Conservation (phyloP, 2,113 vertebrate species). For the Plectropomus leopardus region DNA sequence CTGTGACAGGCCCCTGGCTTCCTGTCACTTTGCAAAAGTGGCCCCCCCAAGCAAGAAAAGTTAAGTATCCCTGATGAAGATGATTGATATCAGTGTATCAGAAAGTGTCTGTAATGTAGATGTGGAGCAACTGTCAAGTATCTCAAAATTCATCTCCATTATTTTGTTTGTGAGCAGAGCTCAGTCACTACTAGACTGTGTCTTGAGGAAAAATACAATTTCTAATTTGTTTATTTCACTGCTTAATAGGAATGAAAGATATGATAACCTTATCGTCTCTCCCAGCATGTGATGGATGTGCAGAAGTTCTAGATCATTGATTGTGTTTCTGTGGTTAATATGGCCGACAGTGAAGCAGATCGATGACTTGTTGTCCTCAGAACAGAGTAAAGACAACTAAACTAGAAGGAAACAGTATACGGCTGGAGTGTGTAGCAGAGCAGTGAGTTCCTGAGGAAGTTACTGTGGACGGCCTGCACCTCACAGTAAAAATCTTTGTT, state of each 20-base stretch:
- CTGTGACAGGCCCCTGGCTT: no score
- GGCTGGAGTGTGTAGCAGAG: not conserved
- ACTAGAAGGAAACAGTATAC: not conserved
- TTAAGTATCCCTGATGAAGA: no score
- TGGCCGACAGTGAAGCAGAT: not conserved
- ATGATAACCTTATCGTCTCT: not conserved
- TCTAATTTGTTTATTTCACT: conserved; percentile 1
- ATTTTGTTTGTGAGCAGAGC: not conserved
- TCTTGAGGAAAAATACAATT: not conserved
- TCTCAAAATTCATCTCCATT: not conserved
- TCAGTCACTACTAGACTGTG: not conserved
- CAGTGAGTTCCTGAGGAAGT: not conserved
- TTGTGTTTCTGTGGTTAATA: not conserved
- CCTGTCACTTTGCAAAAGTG: no score
- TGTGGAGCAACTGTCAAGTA: not conserved
- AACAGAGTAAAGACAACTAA: not conserved
- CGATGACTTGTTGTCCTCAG: not conserved
- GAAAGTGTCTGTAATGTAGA: not conserved
- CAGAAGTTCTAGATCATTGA: not conserved
- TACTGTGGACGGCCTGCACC: not conserved
- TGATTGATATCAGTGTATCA: not conserved
- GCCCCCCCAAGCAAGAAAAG: no score
- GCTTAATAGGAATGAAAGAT: not conserved
- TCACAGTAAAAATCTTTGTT: not conserved
- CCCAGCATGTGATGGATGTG: not conserved